Conservation (phyloP, 1,140 invertebrate genomes). For the Diorhabda carinulata region DNA sequence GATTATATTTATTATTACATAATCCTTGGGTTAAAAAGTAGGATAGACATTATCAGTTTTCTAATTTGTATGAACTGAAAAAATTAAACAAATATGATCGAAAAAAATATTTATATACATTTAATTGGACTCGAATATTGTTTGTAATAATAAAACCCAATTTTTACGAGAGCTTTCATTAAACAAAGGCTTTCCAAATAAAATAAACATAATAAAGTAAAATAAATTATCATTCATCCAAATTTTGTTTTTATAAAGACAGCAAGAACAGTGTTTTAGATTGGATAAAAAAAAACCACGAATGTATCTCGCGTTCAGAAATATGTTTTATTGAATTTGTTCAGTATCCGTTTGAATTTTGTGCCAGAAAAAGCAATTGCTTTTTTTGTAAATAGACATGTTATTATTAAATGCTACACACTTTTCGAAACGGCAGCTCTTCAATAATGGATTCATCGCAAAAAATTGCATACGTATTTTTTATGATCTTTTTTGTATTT, state of each 20-base stretch:
- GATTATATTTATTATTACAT: too few relatives aligned
- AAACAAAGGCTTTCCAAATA: conserved; percentile 43
- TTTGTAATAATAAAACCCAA: conserved; percentile 45
- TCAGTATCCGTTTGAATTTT: conserved; percentile 30
- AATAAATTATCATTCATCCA: conserved; percentile 42
- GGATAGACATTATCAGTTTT: too few relatives aligned
- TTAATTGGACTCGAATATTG: conserved; percentile 41
- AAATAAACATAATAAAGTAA: conserved; percentile 43
- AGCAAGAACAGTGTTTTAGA: conserved; percentile 32
- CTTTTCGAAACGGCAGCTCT: conserved; percentile 7
- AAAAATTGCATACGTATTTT: conserved; percentile 6
- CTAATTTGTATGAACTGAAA: too few relatives aligned
- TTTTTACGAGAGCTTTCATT: conserved; percentile 44
- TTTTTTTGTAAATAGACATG: conserved; percentile 24
- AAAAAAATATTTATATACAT: conserved; percentile 34
- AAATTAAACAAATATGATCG: conserved; percentile 25
- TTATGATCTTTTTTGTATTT: background rate
- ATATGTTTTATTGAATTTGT: conserved; percentile 33
- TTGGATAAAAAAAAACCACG: conserved; percentile 33
- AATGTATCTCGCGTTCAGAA: conserved; percentile 28
- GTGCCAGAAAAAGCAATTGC: conserved; percentile 23
- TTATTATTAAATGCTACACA: conserved; percentile 21
- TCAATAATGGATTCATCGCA: conserved; percentile 9
- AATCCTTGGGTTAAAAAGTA: too few relatives aligned
- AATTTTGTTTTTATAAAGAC: conserved; percentile 40